Percentiles rank a stretch among this genome's conserved stretches.
phyloP scores from a whole-genome alignment of 2,888 invertebrate genomes.

The Sphaerophoria taeniata region DNA sequence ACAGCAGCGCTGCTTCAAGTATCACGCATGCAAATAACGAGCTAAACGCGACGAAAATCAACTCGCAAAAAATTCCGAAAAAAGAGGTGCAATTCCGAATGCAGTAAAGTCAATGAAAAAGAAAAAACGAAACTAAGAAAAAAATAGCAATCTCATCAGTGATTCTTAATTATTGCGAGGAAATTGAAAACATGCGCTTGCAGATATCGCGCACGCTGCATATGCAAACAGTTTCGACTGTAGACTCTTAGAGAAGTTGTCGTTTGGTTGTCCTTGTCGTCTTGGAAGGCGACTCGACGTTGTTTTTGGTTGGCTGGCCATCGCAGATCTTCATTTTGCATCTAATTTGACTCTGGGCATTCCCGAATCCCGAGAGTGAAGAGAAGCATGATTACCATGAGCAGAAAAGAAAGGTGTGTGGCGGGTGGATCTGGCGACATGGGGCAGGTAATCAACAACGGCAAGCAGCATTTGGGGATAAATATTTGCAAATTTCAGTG shows the following conservation, averaged over 20 bases:
- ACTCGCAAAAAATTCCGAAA: constrained; percentile 36
- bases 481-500: constrained; percentile 53
- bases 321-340: neutral
- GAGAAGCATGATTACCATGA: constrained; percentile 52
- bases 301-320: neutral
- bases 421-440: constrained; percentile 33
- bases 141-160: constrained; percentile 52
- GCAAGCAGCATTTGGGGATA: constrained; percentile 51
- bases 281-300: too few species aligned
- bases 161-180: constrained; percentile 68
- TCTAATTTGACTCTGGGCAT: constrained; percentile 62
- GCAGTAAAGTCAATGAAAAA: constrained; percentile 20
- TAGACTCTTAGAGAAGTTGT: constrained; percentile 44
- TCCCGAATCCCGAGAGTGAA: constrained; percentile 10
- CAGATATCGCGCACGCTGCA: constrained; percentile 76
- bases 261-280: too few species aligned
- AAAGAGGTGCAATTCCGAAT: constrained; percentile 36
- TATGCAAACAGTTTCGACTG: constrained; percentile 45
- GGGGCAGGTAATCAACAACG: constrained; percentile 48
- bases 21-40: constrained; percentile 75
- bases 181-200: constrained; percentile 77
- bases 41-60: constrained; percentile 44
- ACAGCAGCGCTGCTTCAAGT: constrained; percentile 15
- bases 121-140: constrained; percentile 15
- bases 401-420: constrained; percentile 38